A percentile compares a stretch with the other conserved stretches of the same genome.
Conservation (phyloP, 2,888 invertebrate species). For the Lobophora halterata region DNA sequence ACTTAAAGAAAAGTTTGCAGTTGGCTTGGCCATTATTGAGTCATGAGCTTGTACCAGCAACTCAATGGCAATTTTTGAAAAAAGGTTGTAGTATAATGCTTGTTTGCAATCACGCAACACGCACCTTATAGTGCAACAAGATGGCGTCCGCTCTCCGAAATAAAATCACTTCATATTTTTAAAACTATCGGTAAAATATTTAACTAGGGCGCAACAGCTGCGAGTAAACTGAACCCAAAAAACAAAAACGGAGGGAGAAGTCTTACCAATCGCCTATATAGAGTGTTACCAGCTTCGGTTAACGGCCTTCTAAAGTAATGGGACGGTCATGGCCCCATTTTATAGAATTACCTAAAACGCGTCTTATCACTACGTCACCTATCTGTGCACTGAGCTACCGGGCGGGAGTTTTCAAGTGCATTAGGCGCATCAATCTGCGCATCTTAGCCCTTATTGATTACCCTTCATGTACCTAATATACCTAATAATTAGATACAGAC, state of each 20-base stretch:
- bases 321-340: constrained; percentile 1
- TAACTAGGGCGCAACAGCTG: constrained; percentile 8
- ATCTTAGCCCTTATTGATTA: constrained; percentile 24
- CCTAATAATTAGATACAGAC: constrained; percentile 19
- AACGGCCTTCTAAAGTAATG: constrained; percentile 1
- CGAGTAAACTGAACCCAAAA: background rate
- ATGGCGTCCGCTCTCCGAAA: constrained; percentile 2
- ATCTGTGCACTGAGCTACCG: constrained; percentile 20
- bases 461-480: constrained; percentile 3
- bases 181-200: background rate
- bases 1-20: background rate
- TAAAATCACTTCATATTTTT: constrained; percentile 10
- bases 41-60: too few relatives aligned
- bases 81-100: too few relatives aligned
- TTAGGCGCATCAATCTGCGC: constrained; percentile 27
- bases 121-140: constrained; percentile 2
- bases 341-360: constrained; percentile 4
- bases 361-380: constrained; percentile 23
- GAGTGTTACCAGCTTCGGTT: constrained; percentile 3
- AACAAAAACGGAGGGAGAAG: background rate
- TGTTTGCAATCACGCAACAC: background rate
- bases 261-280: constrained; percentile 15
- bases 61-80: too few relatives aligned
- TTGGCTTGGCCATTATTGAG: constrained; percentile 5
- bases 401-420: constrained; percentile 18